Evolutionary conservation across 2,888 invertebrate species (phyloP).

Genomic region (Drosophila greeni): DNA sequence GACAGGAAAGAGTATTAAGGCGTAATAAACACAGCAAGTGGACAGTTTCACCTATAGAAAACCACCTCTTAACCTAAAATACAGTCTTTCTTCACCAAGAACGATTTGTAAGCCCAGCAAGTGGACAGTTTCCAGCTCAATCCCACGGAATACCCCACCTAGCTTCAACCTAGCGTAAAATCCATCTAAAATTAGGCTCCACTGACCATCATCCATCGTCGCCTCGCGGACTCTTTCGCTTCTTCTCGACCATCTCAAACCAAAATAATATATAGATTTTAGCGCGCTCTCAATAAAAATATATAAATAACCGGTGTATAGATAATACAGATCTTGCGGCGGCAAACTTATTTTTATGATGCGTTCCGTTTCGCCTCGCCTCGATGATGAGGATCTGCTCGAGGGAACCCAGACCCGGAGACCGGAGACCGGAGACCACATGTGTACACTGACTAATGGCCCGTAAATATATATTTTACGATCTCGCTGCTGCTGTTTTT

Average conservation of each 20-base stretch:
- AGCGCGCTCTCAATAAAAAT: conserved; percentile 44
- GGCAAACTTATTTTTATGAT: conserved; percentile 34
- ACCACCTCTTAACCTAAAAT: too few species aligned
- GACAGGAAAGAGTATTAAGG: too few species aligned
- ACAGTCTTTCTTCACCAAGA: too few species aligned
- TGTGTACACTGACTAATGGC: conserved; percentile 13
- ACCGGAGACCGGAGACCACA: conserved; percentile 13
- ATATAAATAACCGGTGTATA: conserved; percentile 41
- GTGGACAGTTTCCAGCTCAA: not conserved
- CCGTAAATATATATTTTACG: conserved; percentile 30
- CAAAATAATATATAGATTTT: conserved; percentile 38
- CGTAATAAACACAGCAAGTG: too few species aligned
- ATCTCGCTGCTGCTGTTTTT: conserved; percentile 20
- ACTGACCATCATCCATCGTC: not conserved
- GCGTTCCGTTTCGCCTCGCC: conserved; percentile 20
- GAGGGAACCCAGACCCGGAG: not conserved
- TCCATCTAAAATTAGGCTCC: conserved; percentile 6
- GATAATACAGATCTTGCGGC: conserved; percentile 3
- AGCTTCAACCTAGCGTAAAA: not conserved
- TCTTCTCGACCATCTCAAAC: not conserved
- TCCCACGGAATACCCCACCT: not conserved
- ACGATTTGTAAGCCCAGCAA: too few species aligned
- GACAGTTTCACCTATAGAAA: too few species aligned
- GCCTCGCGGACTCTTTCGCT: conserved; percentile 25
- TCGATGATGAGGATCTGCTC: conserved; percentile 17